Conservation (phyloP, 2,888 invertebrate genomes). For the Dermolepida albohirtum region DNA sequence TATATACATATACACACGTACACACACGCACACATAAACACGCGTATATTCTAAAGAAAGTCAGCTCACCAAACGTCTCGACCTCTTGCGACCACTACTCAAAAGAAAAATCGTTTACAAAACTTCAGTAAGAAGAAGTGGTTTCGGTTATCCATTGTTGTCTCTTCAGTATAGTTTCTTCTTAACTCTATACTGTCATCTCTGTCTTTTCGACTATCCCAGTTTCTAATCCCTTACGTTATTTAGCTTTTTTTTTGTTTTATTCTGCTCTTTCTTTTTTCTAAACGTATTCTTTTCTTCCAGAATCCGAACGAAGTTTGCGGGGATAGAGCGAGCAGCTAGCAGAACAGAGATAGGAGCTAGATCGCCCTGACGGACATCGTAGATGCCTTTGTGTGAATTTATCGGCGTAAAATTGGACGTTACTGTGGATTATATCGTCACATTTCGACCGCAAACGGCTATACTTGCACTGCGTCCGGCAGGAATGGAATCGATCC, state of each 20-base stretch:
- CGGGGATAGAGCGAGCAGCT: conserved; percentile 18
- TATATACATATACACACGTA: not conserved
- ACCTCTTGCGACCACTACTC: conserved; percentile 2
- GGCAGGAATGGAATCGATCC: not conserved
- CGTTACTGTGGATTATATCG: conserved; percentile 46
- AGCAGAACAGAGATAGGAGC: not conserved
- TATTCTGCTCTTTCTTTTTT: conserved; percentile 9
- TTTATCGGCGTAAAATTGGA: conserved; percentile 52
- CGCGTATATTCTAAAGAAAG: conserved; percentile 12
- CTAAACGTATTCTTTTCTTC: conserved; percentile 17
- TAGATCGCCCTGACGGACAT: conserved; percentile 41
- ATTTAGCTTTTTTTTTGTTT: conserved; percentile 39
- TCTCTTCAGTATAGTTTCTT: conserved; percentile 42
- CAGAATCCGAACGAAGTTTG: conserved; percentile 37
- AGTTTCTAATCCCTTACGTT: conserved; percentile 36
- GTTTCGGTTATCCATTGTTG: conserved; percentile 49
- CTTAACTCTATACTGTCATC: conserved; percentile 2
- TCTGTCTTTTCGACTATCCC: conserved; percentile 7
- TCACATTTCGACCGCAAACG: conserved; percentile 34
- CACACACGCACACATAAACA: not conserved
- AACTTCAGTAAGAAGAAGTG: conserved; percentile 49
- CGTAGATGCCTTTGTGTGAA: conserved; percentile 48
- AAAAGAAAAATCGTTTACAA: conserved; percentile 48
- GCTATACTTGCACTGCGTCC: conserved; percentile 19
- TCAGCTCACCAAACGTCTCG: not conserved